phyloP scores from a whole-genome alignment of 1,140 invertebrate genomes.

The Mylabris phalerata region DNA sequence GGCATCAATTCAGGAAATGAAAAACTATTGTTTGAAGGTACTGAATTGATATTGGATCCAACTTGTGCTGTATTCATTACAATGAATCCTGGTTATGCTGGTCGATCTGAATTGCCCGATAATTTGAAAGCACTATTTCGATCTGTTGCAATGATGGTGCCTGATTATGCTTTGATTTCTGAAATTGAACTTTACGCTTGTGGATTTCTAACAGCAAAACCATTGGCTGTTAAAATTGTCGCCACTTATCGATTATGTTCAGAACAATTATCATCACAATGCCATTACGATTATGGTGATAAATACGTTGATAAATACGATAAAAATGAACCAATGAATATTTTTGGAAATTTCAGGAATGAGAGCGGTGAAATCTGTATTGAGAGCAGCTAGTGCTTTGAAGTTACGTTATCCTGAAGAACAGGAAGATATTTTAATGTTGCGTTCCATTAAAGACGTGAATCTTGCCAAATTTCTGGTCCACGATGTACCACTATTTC shows the following conservation, averaged over 20 bases:
- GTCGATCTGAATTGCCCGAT: constrained; percentile 64
- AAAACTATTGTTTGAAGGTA: constrained; percentile 59
- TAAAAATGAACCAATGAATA: constrained; percentile 39
- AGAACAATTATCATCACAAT: constrained; percentile 89
- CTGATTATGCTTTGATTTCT: constrained; percentile 90
- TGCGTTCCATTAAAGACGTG: constrained; percentile 88
- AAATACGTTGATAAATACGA: too few species aligned
- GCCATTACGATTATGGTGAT: constrained; percentile 92
- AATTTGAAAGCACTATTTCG: constrained; percentile 68
- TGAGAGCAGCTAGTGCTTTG: constrained; percentile 83
- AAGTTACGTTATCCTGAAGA: constrained; percentile 84
- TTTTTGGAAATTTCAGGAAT: constrained; percentile 49
- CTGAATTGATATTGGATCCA: constrained; percentile 47
- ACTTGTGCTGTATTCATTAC: constrained; percentile 67
- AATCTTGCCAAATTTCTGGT: constrained; percentile 89
- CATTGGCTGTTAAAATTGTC: constrained; percentile 89
- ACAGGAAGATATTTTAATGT: constrained; percentile 70
- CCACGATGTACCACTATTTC: constrained; percentile 80
- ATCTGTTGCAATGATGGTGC: constrained; percentile 91
- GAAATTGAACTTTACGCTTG: constrained; percentile 91
- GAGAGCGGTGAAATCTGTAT: constrained; percentile 82
- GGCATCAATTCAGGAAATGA: constrained; percentile 23
- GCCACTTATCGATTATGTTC: constrained; percentile 89
- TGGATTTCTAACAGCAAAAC: constrained; percentile 85
- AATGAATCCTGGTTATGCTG: constrained; percentile 70